Evolutionary conservation across 2,113 vertebrate genomes (phyloP), one percentile per base, ranked within the genome.

Genomic region (Rhea americana): DNA sequence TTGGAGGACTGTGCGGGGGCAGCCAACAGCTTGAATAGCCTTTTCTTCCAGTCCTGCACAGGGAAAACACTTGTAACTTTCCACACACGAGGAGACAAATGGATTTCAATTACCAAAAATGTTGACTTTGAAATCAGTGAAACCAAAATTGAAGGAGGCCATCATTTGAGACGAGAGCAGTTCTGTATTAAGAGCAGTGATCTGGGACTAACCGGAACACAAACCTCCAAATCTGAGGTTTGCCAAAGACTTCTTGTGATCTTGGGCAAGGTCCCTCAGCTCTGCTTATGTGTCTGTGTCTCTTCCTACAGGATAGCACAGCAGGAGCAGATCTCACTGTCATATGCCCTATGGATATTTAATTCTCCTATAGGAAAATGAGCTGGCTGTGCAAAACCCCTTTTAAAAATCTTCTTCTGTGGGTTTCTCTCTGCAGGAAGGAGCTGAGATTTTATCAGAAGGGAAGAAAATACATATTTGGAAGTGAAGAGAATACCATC

Each of bases 21-120:
- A 84, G 53, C 4, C 39, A 87, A 47, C 21, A 65, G 39, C 48
- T 85, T 91, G 37, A 87, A 80, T 85, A 91, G 35, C n/a, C 18
- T 89, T 95, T 79, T 51, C 51, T 35, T 74, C 61, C 22, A 67
- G 28, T 25, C 25, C 47, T 59, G 9, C 24, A 55, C 67, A 43
- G 50, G 43, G 12, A 48, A 87, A 76, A 37, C 0, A 0, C 53
- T 63, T 56, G 11, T 32, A 66, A 4, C 58, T 82, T 73, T 66
- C 37, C 28, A 63, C n/a, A 7, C 11, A 81, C 2, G 4, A 71
- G 48, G 43, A 59, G 45, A 39, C 25, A 75, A 83, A 74, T 8
- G 28, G 13, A 85, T 93, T 87, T 90, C 35, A 58, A 17, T 62
- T 68, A 48, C 41, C 21, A 16, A n/a, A 74, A 87, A 16, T 0